Conservation (phyloP, 2,888 invertebrate species). For the Rambutsinella grinnellia region DNA sequence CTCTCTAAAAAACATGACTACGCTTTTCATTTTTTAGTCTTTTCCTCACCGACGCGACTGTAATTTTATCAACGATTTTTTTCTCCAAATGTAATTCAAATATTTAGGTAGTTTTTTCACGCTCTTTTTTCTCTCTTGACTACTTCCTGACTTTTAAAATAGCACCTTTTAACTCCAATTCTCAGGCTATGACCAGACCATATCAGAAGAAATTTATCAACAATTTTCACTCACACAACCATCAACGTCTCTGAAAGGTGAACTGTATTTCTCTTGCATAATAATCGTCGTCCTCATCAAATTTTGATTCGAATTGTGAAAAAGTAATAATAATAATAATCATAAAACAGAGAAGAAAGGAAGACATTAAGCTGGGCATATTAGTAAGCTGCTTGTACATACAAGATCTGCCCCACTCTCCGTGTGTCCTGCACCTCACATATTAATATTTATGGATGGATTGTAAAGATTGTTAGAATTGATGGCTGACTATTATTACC, state of each 20-base stretch:
- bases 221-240: no score
- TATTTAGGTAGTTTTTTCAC: no score
- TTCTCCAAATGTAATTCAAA: no score
- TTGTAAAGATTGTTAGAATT: slow-evolving; percentile 22
- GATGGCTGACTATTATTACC: slow-evolving; percentile 11
- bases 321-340: slow-evolving; percentile 50
- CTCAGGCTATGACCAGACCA: no score
- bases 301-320: no score
- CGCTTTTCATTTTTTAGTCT: no score
- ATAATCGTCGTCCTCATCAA: slow-evolving; percentile 38
- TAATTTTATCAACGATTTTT: no score
- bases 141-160: slow-evolving; percentile 25
- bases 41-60: no score
- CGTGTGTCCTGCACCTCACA: background rate
- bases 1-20: no score
- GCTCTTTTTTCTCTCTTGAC: no score
- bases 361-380: slow-evolving; percentile 51
- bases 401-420: background rate
- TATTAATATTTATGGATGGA: background rate
- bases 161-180: slow-evolving; percentile 21
- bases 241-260: no score
- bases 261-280: slow-evolving; percentile 26
- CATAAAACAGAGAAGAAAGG: slow-evolving; percentile 40
- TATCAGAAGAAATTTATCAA: no score
- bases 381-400: slow-evolving; percentile 8